Conservation (phyloP, 1,140 invertebrate genomes). For the Copidosoma floridanum region DNA sequence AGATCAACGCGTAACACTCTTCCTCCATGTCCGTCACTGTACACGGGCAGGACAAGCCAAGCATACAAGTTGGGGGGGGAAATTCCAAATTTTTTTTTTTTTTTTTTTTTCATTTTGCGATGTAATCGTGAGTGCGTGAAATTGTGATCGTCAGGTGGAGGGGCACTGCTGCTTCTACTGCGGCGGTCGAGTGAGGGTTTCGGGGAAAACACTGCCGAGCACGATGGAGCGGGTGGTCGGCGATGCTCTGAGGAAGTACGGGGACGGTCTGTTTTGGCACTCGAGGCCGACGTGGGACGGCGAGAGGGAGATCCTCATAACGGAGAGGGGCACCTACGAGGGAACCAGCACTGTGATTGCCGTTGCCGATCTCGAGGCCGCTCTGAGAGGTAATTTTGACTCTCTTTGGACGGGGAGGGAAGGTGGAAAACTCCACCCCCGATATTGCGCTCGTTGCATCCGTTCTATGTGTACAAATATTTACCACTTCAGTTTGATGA, state of each 20-base stretch:
- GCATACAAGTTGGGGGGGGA: no score
- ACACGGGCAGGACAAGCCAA: neutral
- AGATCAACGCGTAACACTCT: slow-evolving; percentile 75
- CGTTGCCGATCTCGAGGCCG: slow-evolving; percentile 13
- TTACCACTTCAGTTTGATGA: no score
- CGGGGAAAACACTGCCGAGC: slow-evolving; percentile 26
- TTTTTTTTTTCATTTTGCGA: neutral
- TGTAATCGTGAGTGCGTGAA: neutral
- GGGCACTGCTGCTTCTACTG: slow-evolving; percentile 52
- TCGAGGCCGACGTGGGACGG: slow-evolving; percentile 37
- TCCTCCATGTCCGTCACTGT: slow-evolving; percentile 73
- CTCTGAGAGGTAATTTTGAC: slow-evolving; percentile 25
- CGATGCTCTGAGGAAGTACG: slow-evolving; percentile 32
- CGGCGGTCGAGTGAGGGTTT: slow-evolving; percentile 39
- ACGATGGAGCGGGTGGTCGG: slow-evolving; percentile 30
- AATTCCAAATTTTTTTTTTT: neutral
- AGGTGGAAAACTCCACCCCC: no score
- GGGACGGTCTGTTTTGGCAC: slow-evolving; percentile 40
- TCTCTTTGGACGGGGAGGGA: no score
- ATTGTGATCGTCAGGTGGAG: slow-evolving; percentile 42
- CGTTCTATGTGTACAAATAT: no score
- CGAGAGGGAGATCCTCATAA: slow-evolving; percentile 42
- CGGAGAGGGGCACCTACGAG: slow-evolving; percentile 39
- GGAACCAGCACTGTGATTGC: slow-evolving; percentile 35
- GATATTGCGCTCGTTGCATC: no score